phyloP scores from a whole-genome alignment of 2,113 vertebrate genomes.

The Lepisosteus oculatus region DNA sequence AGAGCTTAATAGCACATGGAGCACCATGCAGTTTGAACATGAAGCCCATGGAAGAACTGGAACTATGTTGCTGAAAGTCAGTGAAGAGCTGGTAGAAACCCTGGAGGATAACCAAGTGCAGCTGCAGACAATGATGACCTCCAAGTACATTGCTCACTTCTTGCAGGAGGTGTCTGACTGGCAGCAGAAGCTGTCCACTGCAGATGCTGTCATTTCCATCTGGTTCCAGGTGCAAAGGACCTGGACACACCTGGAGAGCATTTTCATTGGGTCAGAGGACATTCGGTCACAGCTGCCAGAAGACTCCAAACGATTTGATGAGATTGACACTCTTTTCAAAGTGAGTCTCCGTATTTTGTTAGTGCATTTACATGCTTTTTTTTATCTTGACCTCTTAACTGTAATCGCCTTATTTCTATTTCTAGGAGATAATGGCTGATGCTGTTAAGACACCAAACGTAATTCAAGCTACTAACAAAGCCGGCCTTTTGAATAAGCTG shows the following conservation, averaged over 20 bases:
- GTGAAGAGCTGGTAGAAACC: constrained; percentile 84
- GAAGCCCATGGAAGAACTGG: constrained; percentile 73
- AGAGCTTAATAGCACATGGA: constrained; percentile 76
- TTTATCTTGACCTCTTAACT: no score
- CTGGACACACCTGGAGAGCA: constrained; percentile 92
- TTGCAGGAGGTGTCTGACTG: constrained; percentile 84
- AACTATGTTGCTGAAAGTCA: constrained; percentile 68
- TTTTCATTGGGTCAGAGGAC: constrained; percentile 92
- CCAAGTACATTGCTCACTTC: constrained; percentile 85
- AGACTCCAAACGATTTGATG: constrained; percentile 86
- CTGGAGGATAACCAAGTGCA: constrained; percentile 96
- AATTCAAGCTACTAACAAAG: constrained; percentile 82
- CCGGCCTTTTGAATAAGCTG: constrained; percentile 76
- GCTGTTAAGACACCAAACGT: constrained; percentile 82
- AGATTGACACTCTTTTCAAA: constrained; percentile 89
- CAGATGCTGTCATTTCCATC: constrained; percentile 76
- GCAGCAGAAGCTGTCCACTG: constrained; percentile 81
- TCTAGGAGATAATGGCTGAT: constrained; percentile 58
- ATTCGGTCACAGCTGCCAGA: constrained; percentile 87
- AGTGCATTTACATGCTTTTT: no score
- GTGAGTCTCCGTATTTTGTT: constrained; percentile 19
- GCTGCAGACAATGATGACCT: constrained; percentile 88
- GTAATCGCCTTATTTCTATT: no score
- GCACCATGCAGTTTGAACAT: constrained; percentile 79
- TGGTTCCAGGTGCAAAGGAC: constrained; percentile 92